Conservation (phyloP, 2,888 invertebrate genomes). For the Nymphalis urticae region DNA sequence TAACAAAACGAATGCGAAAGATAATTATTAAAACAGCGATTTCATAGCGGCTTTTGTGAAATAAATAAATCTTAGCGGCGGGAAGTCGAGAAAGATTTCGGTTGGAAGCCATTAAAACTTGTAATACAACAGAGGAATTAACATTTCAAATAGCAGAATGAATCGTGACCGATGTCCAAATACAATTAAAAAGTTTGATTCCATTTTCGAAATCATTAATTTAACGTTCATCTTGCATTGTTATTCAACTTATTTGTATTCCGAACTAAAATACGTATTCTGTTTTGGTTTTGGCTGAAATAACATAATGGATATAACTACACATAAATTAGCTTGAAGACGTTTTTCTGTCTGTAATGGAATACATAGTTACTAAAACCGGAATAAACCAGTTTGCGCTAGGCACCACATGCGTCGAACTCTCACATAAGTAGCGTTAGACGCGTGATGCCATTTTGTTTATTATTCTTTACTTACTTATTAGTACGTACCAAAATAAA, state of each 20-base stretch:
- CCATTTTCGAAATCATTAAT: constrained; percentile 21
- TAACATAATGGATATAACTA: too few species aligned
- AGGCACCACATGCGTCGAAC: too few species aligned
- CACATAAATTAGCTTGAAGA: too few species aligned
- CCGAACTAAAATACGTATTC: not conserved
- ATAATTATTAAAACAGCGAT: too few species aligned
- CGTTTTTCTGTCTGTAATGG: too few species aligned
- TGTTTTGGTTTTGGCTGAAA: not conserved
- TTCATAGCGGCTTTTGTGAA: not conserved
- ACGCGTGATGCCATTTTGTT: too few species aligned
- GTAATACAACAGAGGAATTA: constrained; percentile 27
- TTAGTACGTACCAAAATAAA: too few species aligned
- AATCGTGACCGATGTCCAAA: constrained; percentile 18
- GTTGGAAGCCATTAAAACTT: constrained; percentile 30
- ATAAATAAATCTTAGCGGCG: not conserved
- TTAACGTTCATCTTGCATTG: constrained; percentile 14
- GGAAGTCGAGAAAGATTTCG: constrained; percentile 17
- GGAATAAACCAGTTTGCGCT: too few species aligned
- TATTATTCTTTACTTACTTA: too few species aligned
- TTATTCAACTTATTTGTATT: not conserved
- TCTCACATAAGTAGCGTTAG: too few species aligned
- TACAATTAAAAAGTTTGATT: constrained; percentile 28
- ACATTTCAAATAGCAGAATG: constrained; percentile 17
- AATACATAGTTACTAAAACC: too few species aligned
- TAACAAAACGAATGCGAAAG: not conserved